Evolutionary conservation across 2,113 vertebrate species (phyloP).

Genomic region (Tenrec ecaudatus): DNA sequence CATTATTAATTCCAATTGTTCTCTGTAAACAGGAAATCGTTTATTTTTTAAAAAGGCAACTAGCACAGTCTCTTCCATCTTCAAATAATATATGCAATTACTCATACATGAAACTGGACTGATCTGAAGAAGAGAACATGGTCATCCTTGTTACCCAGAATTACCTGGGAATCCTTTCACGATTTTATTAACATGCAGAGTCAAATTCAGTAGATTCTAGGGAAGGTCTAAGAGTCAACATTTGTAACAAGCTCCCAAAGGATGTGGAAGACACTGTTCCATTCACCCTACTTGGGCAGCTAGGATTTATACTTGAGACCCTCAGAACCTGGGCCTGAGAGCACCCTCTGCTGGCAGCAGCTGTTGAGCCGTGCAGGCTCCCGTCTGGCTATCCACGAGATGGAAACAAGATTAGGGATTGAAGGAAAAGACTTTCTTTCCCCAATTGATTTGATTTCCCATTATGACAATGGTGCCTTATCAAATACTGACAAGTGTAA

Average conservation of each 20-base stretch:
- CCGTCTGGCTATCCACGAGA: background rate
- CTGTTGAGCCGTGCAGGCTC: background rate
- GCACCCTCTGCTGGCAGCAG: conserved; percentile 66
- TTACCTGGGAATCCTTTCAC: background rate
- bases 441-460: too few relatives aligned
- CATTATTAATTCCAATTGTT: background rate
- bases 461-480: background rate
- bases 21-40: background rate
- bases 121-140: background rate
- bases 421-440: too few relatives aligned
- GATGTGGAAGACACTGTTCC: background rate
- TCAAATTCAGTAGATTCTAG: background rate
- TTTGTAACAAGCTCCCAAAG: background rate
- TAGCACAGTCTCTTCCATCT: background rate
- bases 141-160: background rate
- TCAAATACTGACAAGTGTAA: background rate
- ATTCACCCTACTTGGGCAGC: background rate
- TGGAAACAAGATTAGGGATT: background rate
- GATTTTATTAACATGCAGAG: background rate
- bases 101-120: background rate
- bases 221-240: background rate
- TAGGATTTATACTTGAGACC: background rate
- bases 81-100: background rate
- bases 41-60: background rate
- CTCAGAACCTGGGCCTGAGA: conserved; percentile 26